Conservation (phyloP, 1,140 invertebrate species). For the Euschistus heros region DNA sequence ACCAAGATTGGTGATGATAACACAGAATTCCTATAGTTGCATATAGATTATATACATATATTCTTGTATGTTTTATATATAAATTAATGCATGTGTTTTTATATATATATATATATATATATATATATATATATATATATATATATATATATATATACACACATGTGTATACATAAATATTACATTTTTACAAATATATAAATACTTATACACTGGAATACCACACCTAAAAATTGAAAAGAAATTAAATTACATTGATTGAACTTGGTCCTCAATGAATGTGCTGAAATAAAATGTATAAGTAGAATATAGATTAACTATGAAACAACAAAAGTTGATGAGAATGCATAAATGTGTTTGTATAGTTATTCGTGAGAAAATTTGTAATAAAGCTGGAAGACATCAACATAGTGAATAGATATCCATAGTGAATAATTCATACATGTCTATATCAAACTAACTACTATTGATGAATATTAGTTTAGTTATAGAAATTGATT, state of each 20-base stretch:
- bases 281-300: conserved; percentile 13
- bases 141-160: neutral
- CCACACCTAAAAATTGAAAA: conserved; percentile 12
- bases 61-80: neutral
- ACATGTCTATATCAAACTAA: neutral
- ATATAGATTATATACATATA: conserved; percentile 5
- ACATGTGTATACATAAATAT: conserved; percentile 9
- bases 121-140: conserved; percentile 5
- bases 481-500: too few relatives aligned
- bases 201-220: conserved; percentile 13
- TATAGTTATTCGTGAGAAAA: neutral
- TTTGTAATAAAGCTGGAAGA: conserved; percentile 15
- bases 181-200: conserved; percentile 21
- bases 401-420: conserved; percentile 23
- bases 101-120: neutral
- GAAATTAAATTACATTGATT: conserved; percentile 11
- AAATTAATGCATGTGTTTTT: neutral
- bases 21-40: conserved; percentile 16
- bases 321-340: conserved; percentile 7
- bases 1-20: conserved; percentile 7
- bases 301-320: neutral
- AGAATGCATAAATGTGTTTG: conserved; percentile 9
- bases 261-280: conserved; percentile 23
- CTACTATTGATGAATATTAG: too few relatives aligned
- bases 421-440: conserved; percentile 13